Base-by-base conservation (phyloP, 2,113 vertebrate genomes). In the Campylomormyrus numenius region DNA sequence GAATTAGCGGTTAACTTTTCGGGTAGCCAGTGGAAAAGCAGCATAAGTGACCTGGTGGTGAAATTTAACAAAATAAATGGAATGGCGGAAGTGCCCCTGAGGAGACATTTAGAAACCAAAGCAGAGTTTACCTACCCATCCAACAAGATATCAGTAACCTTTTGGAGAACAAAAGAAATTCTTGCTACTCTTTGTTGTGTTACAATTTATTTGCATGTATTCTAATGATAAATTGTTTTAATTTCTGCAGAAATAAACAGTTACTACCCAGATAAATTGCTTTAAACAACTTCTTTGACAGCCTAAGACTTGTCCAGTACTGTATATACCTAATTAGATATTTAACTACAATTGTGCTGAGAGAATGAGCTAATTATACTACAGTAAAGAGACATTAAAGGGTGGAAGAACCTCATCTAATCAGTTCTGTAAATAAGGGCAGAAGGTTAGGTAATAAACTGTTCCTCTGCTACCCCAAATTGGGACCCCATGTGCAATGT, bases 361-460 rank as follows among this genome's bases (percentile, higher is more conserved):
- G 56, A 58, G 56, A 58, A 58, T 24, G 7, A n/a, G 56, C 56
- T 58, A 58, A 58, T 58, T 58, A 58, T 9, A 9, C 56, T 58
- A 58, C 21, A n/a, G 5, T 24, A 56, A 56, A 24, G 11, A 24
- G 21, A 58, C 24, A 21, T 1, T 2, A 21, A n/a, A 58, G 7
- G 5, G 5, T 1, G 1, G 21, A 58, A 58, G 56, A 9, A 7
- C 7, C 0, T 0, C 21, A 74, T 52, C 74, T 11, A 89, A 45
- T 45, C n/a, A 27, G 15, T 31, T 95, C 96, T 92, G 96, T 93
- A 94, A 94, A 94, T 95, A 96, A 39, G 21, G 7, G 56, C 11
- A 39, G 10, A 77, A 17, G 13, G 70, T 1, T 17, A 77, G 70
- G 10, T 77, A 77, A 31, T 77, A 35, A 10, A 77, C 70, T 39